These are phyloP conservation scores for Meda fulgida DNA, from an alignment of 2,797 vertebrate genomes.

Conservation along the genomic window DNA sequence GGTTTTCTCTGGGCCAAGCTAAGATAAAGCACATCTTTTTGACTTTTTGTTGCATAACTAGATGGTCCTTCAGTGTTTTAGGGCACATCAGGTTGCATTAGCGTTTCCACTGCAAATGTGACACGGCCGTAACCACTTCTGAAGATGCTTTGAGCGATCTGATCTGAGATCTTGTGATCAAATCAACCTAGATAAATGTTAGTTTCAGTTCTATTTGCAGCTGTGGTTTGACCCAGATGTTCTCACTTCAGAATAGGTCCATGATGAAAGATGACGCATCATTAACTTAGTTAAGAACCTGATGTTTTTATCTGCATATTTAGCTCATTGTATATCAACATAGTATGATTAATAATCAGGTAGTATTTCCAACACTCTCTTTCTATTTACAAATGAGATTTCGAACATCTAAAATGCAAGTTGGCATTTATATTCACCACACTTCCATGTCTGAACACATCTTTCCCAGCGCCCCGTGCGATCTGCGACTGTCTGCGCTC, in stretches of 20 bases:
- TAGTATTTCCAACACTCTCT: too few species aligned
- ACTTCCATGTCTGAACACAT: neutral
- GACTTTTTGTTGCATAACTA: neutral
- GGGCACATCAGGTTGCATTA: conserved; percentile 12
- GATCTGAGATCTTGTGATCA: conserved; percentile 3
- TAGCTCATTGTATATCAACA: neutral
- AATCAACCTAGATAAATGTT: neutral
- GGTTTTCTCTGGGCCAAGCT: neutral
- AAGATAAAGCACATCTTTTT: neutral
- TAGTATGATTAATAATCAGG: neutral
- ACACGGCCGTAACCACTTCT: neutral
- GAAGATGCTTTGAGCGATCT: neutral
- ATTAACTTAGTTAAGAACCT: neutral
- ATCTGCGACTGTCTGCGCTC: neutral
- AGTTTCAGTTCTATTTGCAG: neutral
- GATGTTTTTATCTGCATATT: neutral
- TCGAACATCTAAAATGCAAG: neutral
- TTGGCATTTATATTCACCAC: neutral
- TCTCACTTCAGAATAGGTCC: conserved; percentile 9
- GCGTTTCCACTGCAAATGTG: neutral
- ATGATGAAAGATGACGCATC: neutral
- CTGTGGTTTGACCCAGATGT: conserved; percentile 19
- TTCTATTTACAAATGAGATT: neutral
- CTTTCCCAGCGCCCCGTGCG: neutral
- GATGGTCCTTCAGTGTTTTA: neutral